Percentiles rank a stretch among this genome's conserved stretches.
Conservation (phyloP, 2,888 invertebrate genomes). For the Aromia moschata region DNA sequence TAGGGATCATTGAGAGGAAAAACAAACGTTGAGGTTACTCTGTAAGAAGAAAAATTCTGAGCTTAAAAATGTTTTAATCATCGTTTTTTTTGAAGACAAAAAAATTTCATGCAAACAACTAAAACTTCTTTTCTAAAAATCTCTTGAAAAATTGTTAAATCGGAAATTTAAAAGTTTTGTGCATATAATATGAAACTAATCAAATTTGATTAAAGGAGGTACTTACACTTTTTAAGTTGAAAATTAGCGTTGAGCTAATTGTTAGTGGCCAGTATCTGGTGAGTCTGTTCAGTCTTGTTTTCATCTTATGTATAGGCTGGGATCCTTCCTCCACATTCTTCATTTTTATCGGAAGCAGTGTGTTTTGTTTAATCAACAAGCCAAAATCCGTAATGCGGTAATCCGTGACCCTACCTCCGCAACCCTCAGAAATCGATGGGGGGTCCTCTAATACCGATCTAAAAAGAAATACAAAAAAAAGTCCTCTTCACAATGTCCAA, state of each 20-base stretch:
- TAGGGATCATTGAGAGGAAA: too few species aligned
- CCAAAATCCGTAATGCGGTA: constrained; percentile 90
- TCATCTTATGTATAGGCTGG: constrained; percentile 72
- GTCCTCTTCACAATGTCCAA: background rate
- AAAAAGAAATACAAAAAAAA: background rate
- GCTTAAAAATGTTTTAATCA: too few species aligned
- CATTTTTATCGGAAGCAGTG: constrained; percentile 75
- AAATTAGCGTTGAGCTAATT: constrained; percentile 87
- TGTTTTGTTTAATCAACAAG: constrained; percentile 84
- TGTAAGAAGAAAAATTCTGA: too few species aligned
- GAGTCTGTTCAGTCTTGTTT: constrained; percentile 76
- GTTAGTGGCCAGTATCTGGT: constrained; percentile 91
- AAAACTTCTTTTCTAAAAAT: too few species aligned
- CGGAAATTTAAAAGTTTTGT: background rate
- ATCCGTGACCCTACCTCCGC: constrained; percentile 93
- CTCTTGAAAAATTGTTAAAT: too few species aligned
- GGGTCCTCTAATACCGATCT: constrained; percentile 92
- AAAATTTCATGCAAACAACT: too few species aligned
- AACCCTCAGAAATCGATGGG: constrained; percentile 93
- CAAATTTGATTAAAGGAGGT: too few species aligned
- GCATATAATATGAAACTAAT: background rate
- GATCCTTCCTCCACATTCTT: constrained; percentile 58
- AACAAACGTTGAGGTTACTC: too few species aligned
- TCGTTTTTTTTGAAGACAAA: too few species aligned
- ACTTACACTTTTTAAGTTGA: constrained; percentile 79